These are phyloP conservation scores for Haliclystus octoradiatus DNA, from an alignment of 30 jellyfish, hydroid and myxozoan genomes.

Conservation along the genomic window DNA sequence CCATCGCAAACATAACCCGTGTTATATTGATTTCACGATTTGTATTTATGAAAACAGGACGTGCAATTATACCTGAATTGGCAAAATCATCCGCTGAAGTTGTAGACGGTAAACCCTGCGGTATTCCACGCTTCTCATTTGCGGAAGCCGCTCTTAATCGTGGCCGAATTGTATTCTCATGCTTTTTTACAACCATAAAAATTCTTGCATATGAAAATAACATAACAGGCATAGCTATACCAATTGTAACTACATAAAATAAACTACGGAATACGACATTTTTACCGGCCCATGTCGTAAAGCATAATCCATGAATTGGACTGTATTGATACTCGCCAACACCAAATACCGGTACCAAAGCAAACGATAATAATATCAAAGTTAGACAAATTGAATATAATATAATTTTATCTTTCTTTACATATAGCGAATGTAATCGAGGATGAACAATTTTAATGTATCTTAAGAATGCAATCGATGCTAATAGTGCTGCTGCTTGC, in stretches of 20 bases:
- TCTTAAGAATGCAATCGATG: slow-evolving; percentile 63
- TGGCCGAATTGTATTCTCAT: slow-evolving; percentile 40
- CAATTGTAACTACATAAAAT: slow-evolving; percentile 48
- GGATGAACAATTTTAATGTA: slow-evolving; percentile 40
- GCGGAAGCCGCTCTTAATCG: slow-evolving; percentile 18
- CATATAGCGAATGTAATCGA: slow-evolving; percentile 5
- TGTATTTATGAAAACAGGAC: background rate
- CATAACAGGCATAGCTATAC: slow-evolving; percentile 63
- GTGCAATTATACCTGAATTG: background rate
- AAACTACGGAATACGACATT: slow-evolving; percentile 57
- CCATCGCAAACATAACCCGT: slow-evolving; percentile 59
- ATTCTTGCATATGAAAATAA: slow-evolving; percentile 38
- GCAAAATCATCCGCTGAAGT: background rate
- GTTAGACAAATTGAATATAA: slow-evolving; percentile 17
- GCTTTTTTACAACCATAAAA: slow-evolving; percentile 44
- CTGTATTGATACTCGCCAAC: slow-evolving; percentile 66
- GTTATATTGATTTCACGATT: slow-evolving; percentile 59
- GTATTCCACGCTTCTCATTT: no score
- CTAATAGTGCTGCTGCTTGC: slow-evolving; percentile 49
- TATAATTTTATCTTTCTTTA: slow-evolving; percentile 22
- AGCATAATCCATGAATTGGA: slow-evolving; percentile 70
- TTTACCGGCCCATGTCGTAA: slow-evolving; percentile 50
- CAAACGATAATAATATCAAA: slow-evolving; percentile 22
- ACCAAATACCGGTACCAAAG: slow-evolving; percentile 67
- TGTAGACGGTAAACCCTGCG: background rate